Evolutionary conservation across 2,113 vertebrate species (phyloP), one percentile per base, ranked within the genome.

Genomic region (Ornithorhynchus anatinus): DNA sequence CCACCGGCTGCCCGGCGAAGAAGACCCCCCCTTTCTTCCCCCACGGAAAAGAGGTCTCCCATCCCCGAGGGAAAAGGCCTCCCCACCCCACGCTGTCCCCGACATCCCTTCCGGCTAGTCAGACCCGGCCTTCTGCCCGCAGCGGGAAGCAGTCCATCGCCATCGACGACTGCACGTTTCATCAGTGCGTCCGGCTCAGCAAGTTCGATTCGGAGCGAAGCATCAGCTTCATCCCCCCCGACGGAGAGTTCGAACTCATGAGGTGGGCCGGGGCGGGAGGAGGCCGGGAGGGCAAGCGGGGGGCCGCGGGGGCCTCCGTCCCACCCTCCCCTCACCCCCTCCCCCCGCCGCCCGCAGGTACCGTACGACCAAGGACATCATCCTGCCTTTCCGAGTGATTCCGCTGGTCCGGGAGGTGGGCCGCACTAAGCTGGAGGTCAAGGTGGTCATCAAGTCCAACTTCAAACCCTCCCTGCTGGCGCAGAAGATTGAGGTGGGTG

Each of bases 361-460:
- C 74, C 96, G 98, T 81, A 99, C 98, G 89, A 99, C 98, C 81
- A 99, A 99, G 92, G 98, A 99, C 86, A 99, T 99, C 84, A 99
- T 99, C 88, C 94, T 99, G 77, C 98, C 97, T 3, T 99, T 99
- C 92, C 94, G 97, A 25, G 98, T 99, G 59, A 99, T 99, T 63
- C 98, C 98, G 3, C 91, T 99, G 66, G 98, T 99, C 65, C 92
- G 97, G 60, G 98, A 99, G 82, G 98, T 99, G 42, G 98, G 98
- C 19, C 96, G 98, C 86, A 99, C 97, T 75, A 99, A 99, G 77
- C 91, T 99, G 76, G 98, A 99, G 78, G 98, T 99, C 37, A 99
- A 99, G 80, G 98, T 99, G 76, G 98, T 99, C 85, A 99, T 99
- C 88, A 99, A 99, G 92, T 99, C 98, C 79, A 99, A 99, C 86